These are phyloP conservation scores for Acanthosepion pharaonis DNA, from an alignment of 2,888 invertebrate species.

Conservation along the genomic window DNA sequence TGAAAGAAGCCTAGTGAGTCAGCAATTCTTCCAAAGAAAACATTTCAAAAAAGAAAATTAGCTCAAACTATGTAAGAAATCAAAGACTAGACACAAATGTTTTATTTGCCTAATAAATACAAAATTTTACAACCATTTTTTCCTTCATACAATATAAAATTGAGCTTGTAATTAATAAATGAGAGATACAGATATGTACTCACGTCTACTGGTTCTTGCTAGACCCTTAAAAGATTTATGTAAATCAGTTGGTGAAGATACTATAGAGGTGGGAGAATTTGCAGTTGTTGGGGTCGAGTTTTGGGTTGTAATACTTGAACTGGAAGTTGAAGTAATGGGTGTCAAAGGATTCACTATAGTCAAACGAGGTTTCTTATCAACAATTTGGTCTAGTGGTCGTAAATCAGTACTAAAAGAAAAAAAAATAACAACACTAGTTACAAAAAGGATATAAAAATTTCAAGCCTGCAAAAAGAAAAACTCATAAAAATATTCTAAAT, in stretches of 20 bases:
- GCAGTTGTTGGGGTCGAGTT: conserved; percentile 48
- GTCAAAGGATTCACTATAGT: conserved; percentile 70
- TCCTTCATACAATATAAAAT: no score
- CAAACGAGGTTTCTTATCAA: conserved; percentile 86
- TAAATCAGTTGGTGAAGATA: conserved; percentile 60
- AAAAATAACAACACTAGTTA: background rate
- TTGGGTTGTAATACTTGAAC: conserved; percentile 52
- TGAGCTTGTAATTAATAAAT: no score
- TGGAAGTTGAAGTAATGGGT: conserved; percentile 56
- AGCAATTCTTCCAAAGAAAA: no score
- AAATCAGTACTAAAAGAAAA: background rate
- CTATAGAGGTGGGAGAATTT: conserved; percentile 50
- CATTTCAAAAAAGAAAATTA: no score
- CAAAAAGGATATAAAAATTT: background rate
- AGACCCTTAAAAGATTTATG: conserved; percentile 82
- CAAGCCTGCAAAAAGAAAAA: background rate
- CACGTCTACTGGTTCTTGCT: conserved; percentile 91
- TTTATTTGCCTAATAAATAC: no score
- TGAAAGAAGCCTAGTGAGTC: no score
- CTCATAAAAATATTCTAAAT: no score
- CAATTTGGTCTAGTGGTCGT: background rate
- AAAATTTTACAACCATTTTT: no score
- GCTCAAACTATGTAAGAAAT: no score
- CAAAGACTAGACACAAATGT: no score
- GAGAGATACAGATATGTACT: conserved; percentile 75